Evolutionary conservation across 1,140 invertebrate genomes (phyloP), one percentile per base, ranked within the genome.

Genomic region (Drosophila grimshawi): DNA sequence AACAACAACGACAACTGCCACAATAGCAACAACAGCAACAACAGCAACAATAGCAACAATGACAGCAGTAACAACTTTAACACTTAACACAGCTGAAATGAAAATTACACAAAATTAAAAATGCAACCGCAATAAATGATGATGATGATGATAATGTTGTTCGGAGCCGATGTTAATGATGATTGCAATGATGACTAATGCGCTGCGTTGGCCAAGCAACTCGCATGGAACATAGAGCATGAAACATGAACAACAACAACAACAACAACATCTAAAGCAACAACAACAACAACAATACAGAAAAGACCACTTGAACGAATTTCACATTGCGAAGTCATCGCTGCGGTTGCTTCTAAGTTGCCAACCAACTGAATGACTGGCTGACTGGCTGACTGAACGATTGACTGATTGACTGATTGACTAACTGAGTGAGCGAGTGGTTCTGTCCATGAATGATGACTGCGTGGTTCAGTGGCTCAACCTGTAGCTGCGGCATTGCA

Each of bases 41-140:
- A 37, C 19, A 57, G 30, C 10, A 53, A 39, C 52, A 72, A 79
- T 65, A 68, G 77, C 63, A 81, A 52, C 68, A 46, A 64, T 69
- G 67, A 56, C 55, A 55, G n/a, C 80, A 65, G 61, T 19, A 65
- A 65, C 53, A 71, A 76, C 4, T 63, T 70, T 35, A 69, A 73
- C 61, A 76, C 83, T 83, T 77, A 73, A 62, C 76, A 61, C 81
- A 86, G 81, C 81, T 85, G 81, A 85, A 85, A 85, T 81, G 81
- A 81, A 86, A 86, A 85, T 75, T 69, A 69, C 57, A 69, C 39
- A 59, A 73, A 78, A 74, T 68, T 69, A 59, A 53, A 78, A 77
- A 79, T 79, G 77, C 77, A 79, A 76, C 73, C 73, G 59, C 74
- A 72, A 57, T 75, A 75, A 75, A 75, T 52, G 57, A 37, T 56